Base-by-base conservation (phyloP, 2,797 vertebrate genomes). In the Aplochiton taeniatus region DNA sequence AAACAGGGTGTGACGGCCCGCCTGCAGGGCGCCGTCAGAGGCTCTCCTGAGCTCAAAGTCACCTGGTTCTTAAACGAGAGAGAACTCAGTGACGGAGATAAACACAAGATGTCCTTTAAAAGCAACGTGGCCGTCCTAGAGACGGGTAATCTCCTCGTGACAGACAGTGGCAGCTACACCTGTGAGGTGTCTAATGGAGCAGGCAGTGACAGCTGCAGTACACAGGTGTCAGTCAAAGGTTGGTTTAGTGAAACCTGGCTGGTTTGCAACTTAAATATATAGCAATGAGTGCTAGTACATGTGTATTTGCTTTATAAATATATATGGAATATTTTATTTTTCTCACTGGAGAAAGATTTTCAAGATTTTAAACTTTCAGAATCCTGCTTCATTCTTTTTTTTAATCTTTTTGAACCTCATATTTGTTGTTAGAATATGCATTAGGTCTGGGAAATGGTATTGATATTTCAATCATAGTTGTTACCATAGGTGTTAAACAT, bases 31-130 rank as follows among this genome's bases (percentile, higher is more conserved):
- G 92, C 92, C 55, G 74, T 98, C 69, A 99, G 97, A 91, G 98
- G 97, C 68, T 98, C 97, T 1, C 93, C 96, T 66, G 95, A 95
- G 77, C 96, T 99, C 47, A 93, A 90, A 64, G 91, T 97, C 66
- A 95, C 93, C 77, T 99, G 98, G 98, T 99, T 96, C 90, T 95
- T 95, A 87, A 96, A 98, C 72, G 95, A 98, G 81, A 95, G 92
- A 85, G 95, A 95, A 70, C 92, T 99, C 55, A 89, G 73, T 78
- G 89, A 95, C 77, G 95, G 93, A 77, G 96, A 96, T 20, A 95
- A 89, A 44, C 82, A 95, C 74, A 95, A 90, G 82, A 92, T 95
- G 66, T 93, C 92, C 60, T 97, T 98, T 71, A 92, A 91, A 81
- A 89, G 88, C 75, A 93, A 90, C 55, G 90, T 94, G 81, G 94